Conservation (phyloP, 2,797 vertebrate species). For the Brachyalestes nurse region DNA sequence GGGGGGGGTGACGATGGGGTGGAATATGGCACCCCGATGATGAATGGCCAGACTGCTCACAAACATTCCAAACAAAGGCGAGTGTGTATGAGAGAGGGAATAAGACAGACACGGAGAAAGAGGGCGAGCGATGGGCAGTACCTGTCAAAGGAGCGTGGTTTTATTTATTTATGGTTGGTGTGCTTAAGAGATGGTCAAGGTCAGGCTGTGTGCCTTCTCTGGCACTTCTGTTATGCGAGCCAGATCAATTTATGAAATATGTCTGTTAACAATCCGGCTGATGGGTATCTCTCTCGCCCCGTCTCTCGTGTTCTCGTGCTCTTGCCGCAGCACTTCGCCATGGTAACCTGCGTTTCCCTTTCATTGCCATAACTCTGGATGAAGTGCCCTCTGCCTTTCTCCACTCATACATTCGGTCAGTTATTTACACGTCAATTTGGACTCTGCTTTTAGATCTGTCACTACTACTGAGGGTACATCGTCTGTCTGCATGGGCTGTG, state of each 20-base stretch:
- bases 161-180: constrained; percentile 82
- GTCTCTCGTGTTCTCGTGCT: constrained; percentile 41
- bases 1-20: constrained; percentile 44
- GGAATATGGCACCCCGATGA: constrained; percentile 73
- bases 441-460: constrained; percentile 36
- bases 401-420: constrained; percentile 42
- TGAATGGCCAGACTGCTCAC: constrained; percentile 75
- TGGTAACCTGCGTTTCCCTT: constrained; percentile 67
- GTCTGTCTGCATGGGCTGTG: constrained; percentile 2
- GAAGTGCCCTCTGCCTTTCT: constrained; percentile 45
- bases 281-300: constrained; percentile 59
- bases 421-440: constrained; percentile 51
- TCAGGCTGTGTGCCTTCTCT: constrained; percentile 77
- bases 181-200: constrained; percentile 84
- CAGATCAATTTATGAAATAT: constrained; percentile 83
- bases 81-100: constrained; percentile 47
- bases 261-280: constrained; percentile 79
- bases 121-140: constrained; percentile 71
- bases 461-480: constrained; percentile 64
- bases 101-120: constrained; percentile 58
- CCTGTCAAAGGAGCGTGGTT: constrained; percentile 76
- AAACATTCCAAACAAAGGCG: constrained; percentile 74
- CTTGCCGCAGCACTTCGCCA: constrained; percentile 60
- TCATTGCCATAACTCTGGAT: constrained; percentile 44
- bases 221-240: constrained; percentile 77